These are phyloP conservation scores for Sericinus montela DNA, from an alignment of 2,888 invertebrate species.

Conservation along the genomic window DNA sequence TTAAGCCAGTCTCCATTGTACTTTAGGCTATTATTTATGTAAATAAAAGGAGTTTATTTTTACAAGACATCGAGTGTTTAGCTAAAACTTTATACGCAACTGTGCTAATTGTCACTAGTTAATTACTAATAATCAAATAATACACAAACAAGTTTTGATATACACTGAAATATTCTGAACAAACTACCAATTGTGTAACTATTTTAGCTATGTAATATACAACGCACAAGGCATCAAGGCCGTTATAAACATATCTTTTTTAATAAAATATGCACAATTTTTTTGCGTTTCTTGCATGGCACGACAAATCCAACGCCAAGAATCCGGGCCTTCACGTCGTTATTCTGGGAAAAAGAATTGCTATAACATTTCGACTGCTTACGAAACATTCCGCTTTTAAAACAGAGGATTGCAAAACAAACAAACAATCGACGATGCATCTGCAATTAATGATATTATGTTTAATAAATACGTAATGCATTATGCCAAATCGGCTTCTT, in stretches of 20 bases:
- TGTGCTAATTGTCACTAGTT: neutral
- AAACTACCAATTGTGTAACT: neutral
- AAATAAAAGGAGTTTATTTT: no score
- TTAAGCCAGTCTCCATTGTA: no score
- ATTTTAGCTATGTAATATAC: neutral
- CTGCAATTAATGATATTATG: neutral
- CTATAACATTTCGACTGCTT: slow-evolving; percentile 7
- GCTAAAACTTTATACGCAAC: neutral
- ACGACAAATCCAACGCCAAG: slow-evolving; percentile 1
- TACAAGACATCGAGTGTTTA: no score
- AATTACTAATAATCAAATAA: no score
- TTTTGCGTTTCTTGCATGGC: neutral
- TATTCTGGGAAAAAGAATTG: slow-evolving; percentile 16
- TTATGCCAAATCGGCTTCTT: no score
- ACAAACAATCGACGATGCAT: slow-evolving; percentile 8
- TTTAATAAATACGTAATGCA: no score
- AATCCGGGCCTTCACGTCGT: slow-evolving; percentile 4
- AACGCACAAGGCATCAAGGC: neutral
- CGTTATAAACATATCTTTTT: neutral
- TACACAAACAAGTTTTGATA: no score
- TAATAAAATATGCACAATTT: neutral
- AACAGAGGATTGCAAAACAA: slow-evolving; percentile 15
- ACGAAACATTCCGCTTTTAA: slow-evolving; percentile 1
- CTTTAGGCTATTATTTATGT: no score
- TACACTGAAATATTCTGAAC: no score